Evolutionary conservation across 2,797 vertebrate species (phyloP).

Genomic region (Calcarius lapponicus): DNA sequence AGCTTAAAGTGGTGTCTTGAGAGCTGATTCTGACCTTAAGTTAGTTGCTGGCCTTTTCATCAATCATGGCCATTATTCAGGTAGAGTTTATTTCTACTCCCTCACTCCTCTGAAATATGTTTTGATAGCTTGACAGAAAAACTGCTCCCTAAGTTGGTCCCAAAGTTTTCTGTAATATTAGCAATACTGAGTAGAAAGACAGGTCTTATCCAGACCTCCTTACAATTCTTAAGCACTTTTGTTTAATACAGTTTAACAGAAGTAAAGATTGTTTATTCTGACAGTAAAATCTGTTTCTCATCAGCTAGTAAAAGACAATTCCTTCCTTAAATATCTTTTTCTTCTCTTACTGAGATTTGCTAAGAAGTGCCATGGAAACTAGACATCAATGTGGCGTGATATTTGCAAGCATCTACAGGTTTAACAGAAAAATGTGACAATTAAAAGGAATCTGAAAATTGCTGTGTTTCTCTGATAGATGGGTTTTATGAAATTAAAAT

Average conservation of each 20-base stretch:
- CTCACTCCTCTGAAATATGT: background rate
- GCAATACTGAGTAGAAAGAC: rapidly evolving
- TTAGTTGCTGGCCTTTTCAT: background rate
- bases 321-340: background rate
- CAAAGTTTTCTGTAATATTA: background rate
- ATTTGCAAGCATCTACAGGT: background rate
- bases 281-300: background rate
- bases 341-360: background rate
- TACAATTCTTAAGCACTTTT: background rate
- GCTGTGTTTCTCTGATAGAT: background rate
- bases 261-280: background rate
- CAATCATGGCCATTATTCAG: background rate
- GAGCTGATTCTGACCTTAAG: background rate
- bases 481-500: background rate
- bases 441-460: background rate
- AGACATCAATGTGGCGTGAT: background rate
- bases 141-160: background rate
- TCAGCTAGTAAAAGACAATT: background rate
- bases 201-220: background rate
- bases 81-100: background rate
- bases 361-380: background rate
- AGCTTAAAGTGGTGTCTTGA: background rate
- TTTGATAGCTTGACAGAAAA: background rate
- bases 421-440: background rate
- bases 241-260: background rate